Evolutionary conservation across 2,113 vertebrate species (phyloP).

Genomic region (Forbesichthys agassizii): DNA sequence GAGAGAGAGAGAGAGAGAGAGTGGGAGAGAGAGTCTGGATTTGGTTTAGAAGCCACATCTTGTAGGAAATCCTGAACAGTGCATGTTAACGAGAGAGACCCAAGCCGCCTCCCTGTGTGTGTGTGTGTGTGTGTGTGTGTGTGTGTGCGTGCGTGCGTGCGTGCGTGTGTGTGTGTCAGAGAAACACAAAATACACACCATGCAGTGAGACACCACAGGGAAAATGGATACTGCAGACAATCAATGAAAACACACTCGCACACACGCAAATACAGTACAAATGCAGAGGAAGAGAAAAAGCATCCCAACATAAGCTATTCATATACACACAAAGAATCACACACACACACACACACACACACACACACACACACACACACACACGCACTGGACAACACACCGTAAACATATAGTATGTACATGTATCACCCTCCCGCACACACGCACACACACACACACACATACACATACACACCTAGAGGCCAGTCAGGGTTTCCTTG

Average conservation of each 20-base stretch:
- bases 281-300: not conserved
- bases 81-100: conserved; percentile 78
- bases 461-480: conserved; percentile 18
- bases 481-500: conserved; percentile 70
- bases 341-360: conserved; percentile 12
- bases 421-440: not conserved
- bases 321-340: conserved; percentile 12
- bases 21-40: conserved; percentile 64
- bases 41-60: conserved; percentile 61
- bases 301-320: conserved; percentile 3
- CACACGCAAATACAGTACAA: conserved; percentile 11
- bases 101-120: conserved; percentile 63
- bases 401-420: conserved; percentile 3
- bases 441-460: conserved; percentile 12
- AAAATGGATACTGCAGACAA: not conserved
- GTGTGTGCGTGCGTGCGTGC: conserved; percentile 6
- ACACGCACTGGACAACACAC: conserved; percentile 6
- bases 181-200: not conserved
- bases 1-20: conserved; percentile 33
- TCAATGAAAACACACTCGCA: not conserved
- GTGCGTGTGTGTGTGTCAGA: conserved; percentile 12
- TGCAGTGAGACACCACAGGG: not conserved
- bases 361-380: not conserved
- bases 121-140: conserved; percentile 4
- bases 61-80: conserved; percentile 79